Evolutionary conservation across 2,888 invertebrate genomes (phyloP).

Genomic region (Temnothorax unifasciatus): DNA sequence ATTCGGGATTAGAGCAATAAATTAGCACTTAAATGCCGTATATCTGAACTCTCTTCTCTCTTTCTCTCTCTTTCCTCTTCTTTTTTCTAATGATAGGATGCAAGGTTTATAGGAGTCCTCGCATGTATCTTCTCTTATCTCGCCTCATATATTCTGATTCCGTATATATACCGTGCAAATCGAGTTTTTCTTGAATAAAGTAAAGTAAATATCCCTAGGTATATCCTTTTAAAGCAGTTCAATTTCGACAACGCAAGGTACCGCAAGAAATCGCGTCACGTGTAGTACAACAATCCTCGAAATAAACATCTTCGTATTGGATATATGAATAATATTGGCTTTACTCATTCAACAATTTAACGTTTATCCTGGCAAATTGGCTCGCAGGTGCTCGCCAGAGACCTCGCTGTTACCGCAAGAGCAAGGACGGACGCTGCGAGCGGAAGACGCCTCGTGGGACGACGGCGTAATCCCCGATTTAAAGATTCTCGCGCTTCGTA

Average conservation of each 20-base stretch:
- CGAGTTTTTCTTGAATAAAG: not conserved
- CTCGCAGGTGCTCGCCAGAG: constrained; percentile 79
- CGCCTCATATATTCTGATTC: not conserved
- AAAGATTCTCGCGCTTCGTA: constrained; percentile 77
- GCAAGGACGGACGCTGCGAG: constrained; percentile 73
- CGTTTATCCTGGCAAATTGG: constrained; percentile 16
- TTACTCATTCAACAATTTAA: not conserved
- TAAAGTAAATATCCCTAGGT: not conserved
- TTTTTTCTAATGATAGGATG: no score
- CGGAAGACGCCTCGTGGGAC: constrained; percentile 81
- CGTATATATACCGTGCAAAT: not conserved
- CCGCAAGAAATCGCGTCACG: not conserved
- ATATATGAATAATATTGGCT: not conserved
- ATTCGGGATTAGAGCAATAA: no score
- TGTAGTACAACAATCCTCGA: not conserved
- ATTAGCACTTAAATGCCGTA: no score
- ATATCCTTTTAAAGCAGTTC: not conserved
- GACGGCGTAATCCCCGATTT: constrained; percentile 76
- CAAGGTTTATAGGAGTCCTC: not conserved
- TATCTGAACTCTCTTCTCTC: no score
- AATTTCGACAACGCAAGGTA: not conserved
- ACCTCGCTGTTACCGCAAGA: constrained; percentile 75
- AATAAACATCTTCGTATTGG: not conserved
- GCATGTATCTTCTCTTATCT: constrained; percentile 20
- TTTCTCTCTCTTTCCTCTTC: no score